Evolutionary conservation across 2,888 invertebrate species (phyloP), one percentile per base, ranked within the genome.

Genomic region (Sclerodermus sp.): DNA sequence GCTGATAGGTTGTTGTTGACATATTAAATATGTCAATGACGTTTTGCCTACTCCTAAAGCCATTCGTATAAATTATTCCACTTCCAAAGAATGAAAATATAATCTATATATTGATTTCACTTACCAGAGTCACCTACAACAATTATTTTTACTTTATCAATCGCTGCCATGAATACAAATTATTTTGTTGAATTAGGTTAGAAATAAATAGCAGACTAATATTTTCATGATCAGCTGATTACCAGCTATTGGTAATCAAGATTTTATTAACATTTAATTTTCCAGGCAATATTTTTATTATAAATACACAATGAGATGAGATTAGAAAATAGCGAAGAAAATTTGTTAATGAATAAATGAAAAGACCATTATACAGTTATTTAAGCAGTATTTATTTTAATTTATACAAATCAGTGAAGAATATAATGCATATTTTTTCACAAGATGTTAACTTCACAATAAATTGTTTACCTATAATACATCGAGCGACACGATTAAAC

Each of bases 11-110:
- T 93, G 90, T 72, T 89, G 90, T 68, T 95, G 89, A 46, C 94
- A 91, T 62, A 96, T 90, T 53, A 97, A 80, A 80, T 96, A 92
- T 0, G 94, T 93, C 41, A 98, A 82, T 0, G 96, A 96, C 3
- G 96, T 93, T 83, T 99, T 99, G 15, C 99, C 99, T 55, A 98
- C 97, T 54, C 97, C 96, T 88, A 78, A 71, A 79, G 79, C 4
- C 12, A 34, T 4, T 34, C 3, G 10, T 13, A 8, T 34, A 4
- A 14, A 46, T 34, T 4, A 6, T 14, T 34, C 10, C 12, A 34
- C 12, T 10, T 37, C 23, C 10, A 5, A 39, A 14, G 39, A 39
- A 30, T n/a, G 8, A 34, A 34, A 12, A 12, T 42, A 41, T 45
- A 1, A 18, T 40, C n/a, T n/a, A n/a, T n/a, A n/a, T n/a, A n/a